Evolutionary conservation across 2,113 vertebrate genomes (phyloP).

Genomic region (Cercopithecus mona): DNA sequence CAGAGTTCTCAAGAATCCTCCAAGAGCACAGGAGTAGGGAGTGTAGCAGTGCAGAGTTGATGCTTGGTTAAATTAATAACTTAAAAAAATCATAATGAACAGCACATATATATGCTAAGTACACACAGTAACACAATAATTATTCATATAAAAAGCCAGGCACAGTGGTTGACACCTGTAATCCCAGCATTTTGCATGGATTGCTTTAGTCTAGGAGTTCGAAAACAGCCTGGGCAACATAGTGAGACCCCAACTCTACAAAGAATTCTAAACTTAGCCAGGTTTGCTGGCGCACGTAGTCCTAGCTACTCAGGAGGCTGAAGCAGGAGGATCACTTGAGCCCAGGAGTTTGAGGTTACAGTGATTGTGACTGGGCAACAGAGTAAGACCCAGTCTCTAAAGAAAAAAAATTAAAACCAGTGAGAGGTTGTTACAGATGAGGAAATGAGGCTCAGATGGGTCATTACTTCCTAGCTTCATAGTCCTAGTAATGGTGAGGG

Average conservation of each 20-base stretch:
- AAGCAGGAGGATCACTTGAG: too few relatives aligned
- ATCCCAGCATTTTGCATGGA: too few relatives aligned
- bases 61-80: not conserved
- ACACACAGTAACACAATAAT: not conserved
- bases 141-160: not conserved
- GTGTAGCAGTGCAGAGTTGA: not conserved
- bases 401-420: not conserved
- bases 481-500: not conserved
- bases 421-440: not conserved
- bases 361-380: too few relatives aligned
- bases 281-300: too few relatives aligned
- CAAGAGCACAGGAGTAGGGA: not conserved
- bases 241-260: too few relatives aligned
- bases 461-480: not conserved
- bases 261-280: too few relatives aligned
- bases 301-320: too few relatives aligned
- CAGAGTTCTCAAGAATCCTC: not conserved
- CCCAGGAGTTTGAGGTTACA: too few relatives aligned
- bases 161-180: too few relatives aligned
- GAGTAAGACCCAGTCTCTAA: not conserved
- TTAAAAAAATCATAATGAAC: not conserved
- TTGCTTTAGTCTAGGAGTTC: too few relatives aligned
- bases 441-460: not conserved
- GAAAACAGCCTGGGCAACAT: too few relatives aligned
- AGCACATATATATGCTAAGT: not conserved